Base-by-base conservation (phyloP, 2,113 vertebrate species). In the Ochotona curzoniae region DNA sequence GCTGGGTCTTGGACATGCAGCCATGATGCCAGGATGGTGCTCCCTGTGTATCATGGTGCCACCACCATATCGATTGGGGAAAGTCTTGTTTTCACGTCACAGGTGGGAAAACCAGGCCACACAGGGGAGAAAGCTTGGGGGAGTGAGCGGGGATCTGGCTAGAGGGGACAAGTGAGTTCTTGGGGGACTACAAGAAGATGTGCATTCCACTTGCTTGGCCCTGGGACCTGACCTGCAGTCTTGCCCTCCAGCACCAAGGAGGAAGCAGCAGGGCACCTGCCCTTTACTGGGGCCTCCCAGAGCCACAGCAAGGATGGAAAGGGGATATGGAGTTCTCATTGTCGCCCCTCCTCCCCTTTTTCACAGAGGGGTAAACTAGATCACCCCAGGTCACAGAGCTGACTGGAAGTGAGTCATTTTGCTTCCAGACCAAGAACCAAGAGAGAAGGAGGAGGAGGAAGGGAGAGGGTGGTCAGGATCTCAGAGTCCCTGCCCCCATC, bases 391-490 rank as follows among this genome's bases (percentile, higher is more conserved):
- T 44, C 74, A 15, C 5, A 20, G 21, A 20, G 47, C 82, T 51
- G 83, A 51, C 2, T 10, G 51, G 21, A 88, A 85, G 64, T 5
- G 69, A 67, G 66, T 26, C 7, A 8, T 17, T 18, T 1, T 38
- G 51, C 32, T 18, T 64, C 28, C 60, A n/a, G 71, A 57, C 44
- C 4, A 79, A 13, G 17, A 54, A 49, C 18, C 11, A 76, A 60
- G 49, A 54, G 66, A 47, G 32, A 28, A 25, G 10, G 23, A 21
- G 49, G 38, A 32, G 18, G 14, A 6, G 12, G 69, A 71, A 35
- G 13, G 6, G 2, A 54, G 8, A 14, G 6, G 38, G 2, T 0
- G 0, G n/a, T 23, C 2, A 8, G 4, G 28, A 28, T 35, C 79
- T 66, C 23, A 14, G 49, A 66, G 66, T 44, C 17, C 63, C 57